Conservation (phyloP, 2,888 invertebrate species). For the Tanypteryx hageni region DNA sequence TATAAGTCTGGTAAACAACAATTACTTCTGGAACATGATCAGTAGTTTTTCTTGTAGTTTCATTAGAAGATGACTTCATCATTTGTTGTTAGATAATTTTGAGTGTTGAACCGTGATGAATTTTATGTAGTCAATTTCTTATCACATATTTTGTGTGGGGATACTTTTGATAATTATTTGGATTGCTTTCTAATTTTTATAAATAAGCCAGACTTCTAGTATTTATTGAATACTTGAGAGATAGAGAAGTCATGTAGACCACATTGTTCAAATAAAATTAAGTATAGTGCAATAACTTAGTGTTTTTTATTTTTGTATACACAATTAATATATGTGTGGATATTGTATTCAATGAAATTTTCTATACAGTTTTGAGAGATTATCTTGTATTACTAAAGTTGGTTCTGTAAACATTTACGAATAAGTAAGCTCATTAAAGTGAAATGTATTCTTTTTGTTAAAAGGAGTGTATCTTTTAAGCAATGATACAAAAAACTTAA, state of each 20-base stretch:
- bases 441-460: background rate
- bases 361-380: background rate
- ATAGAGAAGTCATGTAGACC: background rate
- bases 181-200: background rate
- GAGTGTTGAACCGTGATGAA: too few species aligned
- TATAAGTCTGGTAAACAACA: background rate
- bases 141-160: too few species aligned
- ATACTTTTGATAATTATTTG: background rate
- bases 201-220: background rate
- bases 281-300: background rate
- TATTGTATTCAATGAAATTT: background rate
- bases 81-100: too few species aligned
- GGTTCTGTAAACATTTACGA: background rate
- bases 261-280: background rate
- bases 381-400: background rate
- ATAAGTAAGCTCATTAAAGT: background rate
- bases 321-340: background rate
- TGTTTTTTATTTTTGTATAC: background rate
- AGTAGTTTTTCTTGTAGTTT: background rate
- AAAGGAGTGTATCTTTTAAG: background rate
- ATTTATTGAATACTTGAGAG: conserved; percentile 9
- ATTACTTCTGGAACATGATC: background rate
- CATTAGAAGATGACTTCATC: too few species aligned
- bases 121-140: too few species aligned
- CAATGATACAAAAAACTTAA: background rate